These are phyloP conservation scores for Teleopsis dalmanni DNA, from an alignment of 1,140 invertebrate genomes.

Conservation along the genomic window DNA sequence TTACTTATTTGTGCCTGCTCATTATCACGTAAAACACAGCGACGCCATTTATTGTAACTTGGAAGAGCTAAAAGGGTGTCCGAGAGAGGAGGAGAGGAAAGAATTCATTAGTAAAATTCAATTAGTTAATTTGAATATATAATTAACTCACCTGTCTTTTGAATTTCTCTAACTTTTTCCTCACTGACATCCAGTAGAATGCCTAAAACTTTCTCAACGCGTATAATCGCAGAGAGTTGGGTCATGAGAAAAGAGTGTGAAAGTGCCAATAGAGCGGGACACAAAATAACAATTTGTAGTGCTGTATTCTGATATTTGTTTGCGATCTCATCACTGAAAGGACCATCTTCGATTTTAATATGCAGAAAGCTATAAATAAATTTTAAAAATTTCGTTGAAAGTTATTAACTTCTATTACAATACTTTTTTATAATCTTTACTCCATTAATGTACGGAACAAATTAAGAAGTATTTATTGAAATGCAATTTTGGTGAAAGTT, in stretches of 20 bases:
- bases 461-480: not conserved
- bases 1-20: conserved; percentile 74
- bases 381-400: conserved; percentile 6
- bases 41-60: conserved; percentile 66
- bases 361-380: conserved; percentile 58
- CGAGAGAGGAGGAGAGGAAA: not conserved
- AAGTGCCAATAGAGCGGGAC: conserved; percentile 61
- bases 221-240: conserved; percentile 55
- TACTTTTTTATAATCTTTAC: not conserved
- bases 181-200: conserved; percentile 70
- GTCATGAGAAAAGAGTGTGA: conserved; percentile 50
- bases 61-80: conserved; percentile 59
- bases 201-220: conserved; percentile 63
- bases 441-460: not conserved
- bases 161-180: conserved; percentile 52
- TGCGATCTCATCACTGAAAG: conserved; percentile 48
- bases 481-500: not conserved
- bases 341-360: conserved; percentile 62
- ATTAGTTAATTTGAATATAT: not conserved
- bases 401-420: not conserved
- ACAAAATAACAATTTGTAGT: conserved; percentile 70
- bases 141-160: conserved; percentile 47
- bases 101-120: not conserved
- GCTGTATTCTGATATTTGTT: conserved; percentile 55
- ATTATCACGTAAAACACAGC: conserved; percentile 66